Conservation (phyloP, 2,113 vertebrate genomes). For the Lagenorhynchus albirostris region DNA sequence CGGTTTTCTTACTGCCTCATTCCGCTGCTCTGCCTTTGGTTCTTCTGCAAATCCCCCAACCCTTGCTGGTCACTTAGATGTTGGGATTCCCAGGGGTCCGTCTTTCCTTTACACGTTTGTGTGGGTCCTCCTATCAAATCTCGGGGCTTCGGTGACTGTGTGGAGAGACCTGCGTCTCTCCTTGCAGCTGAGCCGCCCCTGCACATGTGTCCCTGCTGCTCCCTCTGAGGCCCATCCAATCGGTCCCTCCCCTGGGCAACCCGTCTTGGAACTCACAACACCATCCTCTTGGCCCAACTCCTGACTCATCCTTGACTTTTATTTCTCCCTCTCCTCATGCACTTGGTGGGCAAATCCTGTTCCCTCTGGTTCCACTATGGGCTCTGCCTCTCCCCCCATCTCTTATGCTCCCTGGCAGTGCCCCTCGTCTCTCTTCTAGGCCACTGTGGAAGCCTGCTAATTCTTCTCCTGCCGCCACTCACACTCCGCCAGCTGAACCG, state of each 20-base stretch:
- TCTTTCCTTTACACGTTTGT: background rate
- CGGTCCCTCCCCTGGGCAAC: background rate
- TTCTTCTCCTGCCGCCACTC: background rate
- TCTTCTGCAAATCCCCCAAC: no score
- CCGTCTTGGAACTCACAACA: background rate
- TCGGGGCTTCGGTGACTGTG: background rate
- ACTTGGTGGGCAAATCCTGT: background rate
- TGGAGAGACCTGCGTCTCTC: slow-evolving; percentile 1
- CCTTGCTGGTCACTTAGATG: background rate
- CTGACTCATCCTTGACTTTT: background rate
- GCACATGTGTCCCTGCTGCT: rapidly evolving
- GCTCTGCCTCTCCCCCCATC: rapidly evolving
- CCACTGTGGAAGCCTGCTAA: rapidly evolving
- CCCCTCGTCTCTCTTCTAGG: background rate
- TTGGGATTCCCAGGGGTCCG: background rate
- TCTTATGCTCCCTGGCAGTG: rapidly evolving
- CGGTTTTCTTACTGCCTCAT: rapidly evolving
- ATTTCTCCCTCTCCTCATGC: background rate
- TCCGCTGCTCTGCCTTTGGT: rapidly evolving
- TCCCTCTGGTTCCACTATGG: background rate
- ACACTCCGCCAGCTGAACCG: background rate
- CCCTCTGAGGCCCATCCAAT: background rate
- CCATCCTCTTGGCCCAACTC: background rate
- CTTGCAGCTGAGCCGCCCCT: background rate
- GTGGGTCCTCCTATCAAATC: background rate